Base-by-base conservation (phyloP, 2,113 vertebrate genomes). In the Poicephalus meyeri region DNA sequence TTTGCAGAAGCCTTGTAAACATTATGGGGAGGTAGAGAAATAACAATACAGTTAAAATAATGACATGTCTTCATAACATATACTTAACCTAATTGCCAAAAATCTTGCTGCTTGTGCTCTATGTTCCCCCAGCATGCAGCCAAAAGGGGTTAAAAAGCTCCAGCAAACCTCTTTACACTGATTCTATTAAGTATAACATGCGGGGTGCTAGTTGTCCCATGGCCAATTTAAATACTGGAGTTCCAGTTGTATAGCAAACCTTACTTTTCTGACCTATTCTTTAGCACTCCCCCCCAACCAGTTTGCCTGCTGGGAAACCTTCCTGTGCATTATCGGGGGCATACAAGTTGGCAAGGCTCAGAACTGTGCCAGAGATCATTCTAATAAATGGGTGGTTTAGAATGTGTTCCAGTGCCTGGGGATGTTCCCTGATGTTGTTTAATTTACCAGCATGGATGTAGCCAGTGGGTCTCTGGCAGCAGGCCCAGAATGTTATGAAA, bases 401-500 rank as follows among this genome's bases (percentile, higher is more conserved):
- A 79, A 71, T 74, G 69, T 52, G 61, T 81, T 93, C 65, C 80
- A 76, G 70, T 89, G 86, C 94, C 89, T 0, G 47, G 66, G 91
- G 86, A 82, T 1, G 5, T 95, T 93, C 52, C 61, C 83, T 93
- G 83, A 52, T 91, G 56, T 49, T 89, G 72, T 92, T 95, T 95
- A 81, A 95, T 95, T 91, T 95, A 72, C 47, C 71, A 39, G 56
- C 19, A 18, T 81, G 61, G 66, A 47, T 89, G 55, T 86, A 96
- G 92, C 94, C 73, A 41, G 86, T 86, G 92, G 92, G 95, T 79
- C 77, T 91, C 82, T 96, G 96, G 88, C 92, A 92, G 52, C 77
- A 64, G 86, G 89, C 94, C 83, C 80, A 68, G 92, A 84, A 91
- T 86, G 35, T 86, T 74, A 89, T 58, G 86, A 78, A 95, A 53